phyloP scores from a whole-genome alignment of 2,888 invertebrate genomes.

The Drosophila neoperkinsi region DNA sequence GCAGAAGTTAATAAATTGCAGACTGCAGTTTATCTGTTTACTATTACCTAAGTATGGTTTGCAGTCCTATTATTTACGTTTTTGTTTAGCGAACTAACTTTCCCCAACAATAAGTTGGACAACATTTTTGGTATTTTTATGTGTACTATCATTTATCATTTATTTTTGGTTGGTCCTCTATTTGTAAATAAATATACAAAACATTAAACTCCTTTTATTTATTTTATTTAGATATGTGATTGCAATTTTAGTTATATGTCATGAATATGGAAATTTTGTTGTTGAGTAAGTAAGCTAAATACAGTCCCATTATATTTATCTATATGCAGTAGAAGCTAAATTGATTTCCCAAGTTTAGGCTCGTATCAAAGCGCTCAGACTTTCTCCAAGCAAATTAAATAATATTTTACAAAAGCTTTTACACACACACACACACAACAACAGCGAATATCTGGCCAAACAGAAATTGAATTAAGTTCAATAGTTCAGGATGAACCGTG shows the following conservation, averaged over 20 bases:
- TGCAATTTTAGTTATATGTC: neutral
- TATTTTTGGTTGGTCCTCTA: neutral
- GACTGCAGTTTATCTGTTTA: constrained; percentile 10
- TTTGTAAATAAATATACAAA: neutral
- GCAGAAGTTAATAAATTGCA: constrained; percentile 18
- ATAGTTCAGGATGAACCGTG: constrained; percentile 70
- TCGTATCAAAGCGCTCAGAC: constrained; percentile 40
- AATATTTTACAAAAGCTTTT: constrained; percentile 27
- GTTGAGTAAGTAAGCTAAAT: neutral
- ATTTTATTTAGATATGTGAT: neutral
- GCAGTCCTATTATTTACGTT: neutral
- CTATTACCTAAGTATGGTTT: neutral
- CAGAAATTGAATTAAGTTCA: constrained; percentile 73
- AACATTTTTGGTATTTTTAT: neutral
- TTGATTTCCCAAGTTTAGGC: constrained; percentile 21
- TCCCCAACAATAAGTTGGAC: neutral
- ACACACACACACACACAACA: constrained; percentile 4
- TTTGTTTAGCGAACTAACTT: neutral
- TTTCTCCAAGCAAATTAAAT: constrained; percentile 47
- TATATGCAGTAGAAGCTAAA: neutral
- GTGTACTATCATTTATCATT: neutral
- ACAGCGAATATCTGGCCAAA: constrained; percentile 24
- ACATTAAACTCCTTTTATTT: neutral
- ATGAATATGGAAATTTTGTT: neutral
- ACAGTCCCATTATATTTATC: neutral